Base-by-base conservation (phyloP, 2,113 vertebrate species). In the Perca flavescens region DNA sequence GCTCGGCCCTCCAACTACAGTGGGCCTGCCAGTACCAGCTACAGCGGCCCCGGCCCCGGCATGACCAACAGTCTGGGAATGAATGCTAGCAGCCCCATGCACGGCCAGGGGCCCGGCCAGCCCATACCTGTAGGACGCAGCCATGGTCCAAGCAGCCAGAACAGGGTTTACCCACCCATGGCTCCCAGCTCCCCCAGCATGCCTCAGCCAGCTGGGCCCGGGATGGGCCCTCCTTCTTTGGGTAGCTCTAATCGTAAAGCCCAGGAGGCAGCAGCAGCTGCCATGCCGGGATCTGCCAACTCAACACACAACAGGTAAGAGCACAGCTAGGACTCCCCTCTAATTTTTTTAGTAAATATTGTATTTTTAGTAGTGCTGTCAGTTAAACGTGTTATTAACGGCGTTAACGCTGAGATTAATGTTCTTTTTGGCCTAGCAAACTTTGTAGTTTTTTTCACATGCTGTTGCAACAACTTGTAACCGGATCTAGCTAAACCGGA, bases 51-150 rank as follows among this genome's bases (percentile, higher is more conserved):
- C 1, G 89, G 94, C 9, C 91, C 95, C 4, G 94, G 95, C 56
- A 83, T 95, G 86, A 95, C 95, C 92, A 97, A 97, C 1, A 97
- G 96, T 85, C 94, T 98, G 92, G 96, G 94, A 74, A 96, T 98
- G 95, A 99, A 96, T 71, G 96, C 97, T 67, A 97, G 96, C 95
- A 99, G 95, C 93, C 98, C 99, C 85, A 97, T 99, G 96, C 98
- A 99, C 4, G 97, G 97, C 69, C 98, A 98, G 88, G 97, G 97
- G 64, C 97, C 97, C 21, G 96, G 95, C 86, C 98, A 98, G 93
- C 96, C 97, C 81, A 84, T 96, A 91, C 96, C 97, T 63, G 92
- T 96, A 77, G 97, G 96, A 84, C 96, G 97, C 77, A 95, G 96
- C 94, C 96, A 96, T 0, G 77, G 95, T 92, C 57, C 93, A 88